Evolutionary conservation across 2,113 vertebrate species (phyloP), one percentile per base, ranked within the genome.

Genomic region (Gulo gulo): DNA sequence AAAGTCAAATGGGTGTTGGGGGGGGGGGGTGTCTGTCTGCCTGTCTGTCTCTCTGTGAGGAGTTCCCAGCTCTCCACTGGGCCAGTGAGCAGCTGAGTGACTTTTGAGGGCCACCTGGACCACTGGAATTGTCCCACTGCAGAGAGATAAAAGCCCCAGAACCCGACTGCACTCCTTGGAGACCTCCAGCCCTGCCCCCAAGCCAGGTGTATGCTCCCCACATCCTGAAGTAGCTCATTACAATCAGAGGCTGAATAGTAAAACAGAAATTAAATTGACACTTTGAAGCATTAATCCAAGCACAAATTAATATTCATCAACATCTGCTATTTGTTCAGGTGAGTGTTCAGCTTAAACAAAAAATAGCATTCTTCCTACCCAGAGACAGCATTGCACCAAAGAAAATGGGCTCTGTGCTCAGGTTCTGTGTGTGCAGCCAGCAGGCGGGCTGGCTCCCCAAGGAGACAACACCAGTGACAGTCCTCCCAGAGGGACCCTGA

Each of bases 201-300:
- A 92, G 65, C 95, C 97, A 98, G 97, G 97, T 97, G 76, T 67
- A 52, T 10, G 82, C 50, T 11, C 59, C 92, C 36, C 57, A 88
- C 93, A 92, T 96, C 97, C 94, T 87, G 90, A 94, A 59, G n/a
- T 8, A 61, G 97, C 94, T 97, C 92, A 97, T 98, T 98, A 92
- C 97, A 97, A 95, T 69, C 82, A 98, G 97, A 65, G 91, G 42
- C 89, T 96, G 83, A 97, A 98, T 86, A 84, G 42, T 73, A 85
- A 98, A 81, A 95, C 92, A 95, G 97, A 98, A 98, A 95, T 94
- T 98, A 98, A 98, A 98, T 98, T 97, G 98, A 98, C 97, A 98
- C 97, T 98, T 97, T 93, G 97, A 97, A 94, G 84, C 26, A 97
- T 95, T 97, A 98, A 97, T 98, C 97, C 97, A 55, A 88, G 88